Evolutionary conservation across 2,113 vertebrate genomes (phyloP).

Genomic region (Thinocorus orbignyianus): DNA sequence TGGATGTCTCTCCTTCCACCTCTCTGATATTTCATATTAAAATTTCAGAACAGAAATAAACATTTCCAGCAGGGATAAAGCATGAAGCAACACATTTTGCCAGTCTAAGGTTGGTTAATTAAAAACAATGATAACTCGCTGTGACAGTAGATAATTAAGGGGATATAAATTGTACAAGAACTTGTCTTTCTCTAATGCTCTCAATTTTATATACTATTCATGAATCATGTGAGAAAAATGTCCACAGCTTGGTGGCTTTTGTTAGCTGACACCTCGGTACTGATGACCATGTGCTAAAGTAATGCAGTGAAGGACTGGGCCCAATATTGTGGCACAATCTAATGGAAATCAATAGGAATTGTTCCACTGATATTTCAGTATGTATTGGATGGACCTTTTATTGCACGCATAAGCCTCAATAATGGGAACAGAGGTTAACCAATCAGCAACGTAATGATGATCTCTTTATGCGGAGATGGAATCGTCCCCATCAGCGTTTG

Average conservation of each 20-base stretch:
- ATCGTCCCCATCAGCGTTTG: background rate
- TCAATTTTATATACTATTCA: background rate
- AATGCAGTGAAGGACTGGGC: background rate
- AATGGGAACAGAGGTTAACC: constrained; percentile 1
- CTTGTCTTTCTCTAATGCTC: background rate
- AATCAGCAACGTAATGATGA: background rate
- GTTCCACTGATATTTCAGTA: background rate
- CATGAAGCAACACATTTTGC: background rate
- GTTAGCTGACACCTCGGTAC: background rate
- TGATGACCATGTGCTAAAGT: background rate
- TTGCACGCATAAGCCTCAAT: background rate
- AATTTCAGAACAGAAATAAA: background rate
- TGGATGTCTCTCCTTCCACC: background rate
- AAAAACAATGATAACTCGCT: constrained; percentile 8
- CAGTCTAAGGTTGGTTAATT: constrained; percentile 14
- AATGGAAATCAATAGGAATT: background rate
- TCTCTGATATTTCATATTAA: background rate
- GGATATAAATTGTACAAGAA: background rate
- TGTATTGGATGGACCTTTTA: background rate
- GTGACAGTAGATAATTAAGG: constrained; percentile 25
- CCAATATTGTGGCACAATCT: background rate
- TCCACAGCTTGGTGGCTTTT: background rate
- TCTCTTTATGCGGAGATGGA: background rate
- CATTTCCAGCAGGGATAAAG: background rate
- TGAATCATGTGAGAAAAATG: background rate